Percentiles rank a stretch among this genome's conserved stretches.
phyloP scores from a whole-genome alignment of 2,888 invertebrate species.

The Alloplasta piceator region DNA sequence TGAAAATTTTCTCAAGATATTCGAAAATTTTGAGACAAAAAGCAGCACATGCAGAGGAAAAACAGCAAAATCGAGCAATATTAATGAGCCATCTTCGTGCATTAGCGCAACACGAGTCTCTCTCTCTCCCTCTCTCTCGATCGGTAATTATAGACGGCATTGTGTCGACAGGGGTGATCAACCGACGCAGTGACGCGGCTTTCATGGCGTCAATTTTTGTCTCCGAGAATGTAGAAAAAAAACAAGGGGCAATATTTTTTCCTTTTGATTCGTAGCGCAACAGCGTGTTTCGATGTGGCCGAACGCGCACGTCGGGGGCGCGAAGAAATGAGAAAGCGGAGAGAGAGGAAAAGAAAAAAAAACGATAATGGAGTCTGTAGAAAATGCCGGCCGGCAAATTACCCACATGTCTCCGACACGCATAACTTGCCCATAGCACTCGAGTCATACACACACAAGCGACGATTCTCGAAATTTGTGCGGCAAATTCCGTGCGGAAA shows the following conservation, averaged over 20 bases:
- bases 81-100: conserved; percentile 55
- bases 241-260: conserved; percentile 8
- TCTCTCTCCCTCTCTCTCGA: conserved; percentile 63
- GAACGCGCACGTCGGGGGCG: conserved; percentile 34
- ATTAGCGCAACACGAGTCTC: conserved; percentile 58
- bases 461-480: not conserved
- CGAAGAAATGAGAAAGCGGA: conserved; percentile 47
- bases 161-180: conserved; percentile 75
- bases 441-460: conserved; percentile 9
- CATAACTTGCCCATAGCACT: conserved; percentile 33
- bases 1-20: not conserved
- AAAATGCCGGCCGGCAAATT: conserved; percentile 83
- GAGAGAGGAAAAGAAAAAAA: conserved; percentile 83
- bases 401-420: conserved; percentile 80
- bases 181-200: conserved; percentile 72
- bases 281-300: not conserved
- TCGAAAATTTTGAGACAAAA: not conserved
- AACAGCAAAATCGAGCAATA: conserved; percentile 40
- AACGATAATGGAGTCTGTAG: conserved; percentile 79
- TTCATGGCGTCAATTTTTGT: conserved; percentile 76
- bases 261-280: not conserved
- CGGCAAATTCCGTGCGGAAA: conserved; percentile 25
- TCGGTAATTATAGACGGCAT: conserved; percentile 77
- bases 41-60: conserved; percentile 71
- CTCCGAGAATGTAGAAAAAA: conserved; percentile 30